phyloP scores from a whole-genome alignment of 2,888 invertebrate species.

The Brachyopa scutellaris region DNA sequence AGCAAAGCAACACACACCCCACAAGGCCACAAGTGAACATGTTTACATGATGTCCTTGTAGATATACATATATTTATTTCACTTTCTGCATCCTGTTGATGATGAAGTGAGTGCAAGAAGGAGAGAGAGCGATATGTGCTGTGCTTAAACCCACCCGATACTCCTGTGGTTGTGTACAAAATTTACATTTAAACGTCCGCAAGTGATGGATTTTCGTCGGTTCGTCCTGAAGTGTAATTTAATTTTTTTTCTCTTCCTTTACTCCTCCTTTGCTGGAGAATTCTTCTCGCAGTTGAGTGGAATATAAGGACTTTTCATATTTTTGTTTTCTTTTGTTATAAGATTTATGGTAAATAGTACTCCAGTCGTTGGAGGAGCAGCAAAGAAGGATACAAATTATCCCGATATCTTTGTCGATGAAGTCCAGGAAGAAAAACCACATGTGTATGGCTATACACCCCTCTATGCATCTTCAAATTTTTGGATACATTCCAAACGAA shows the following conservation, averaged over 20 bases:
- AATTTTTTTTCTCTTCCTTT: not conserved
- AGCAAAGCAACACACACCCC: not conserved
- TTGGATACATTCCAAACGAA: conserved; percentile 66
- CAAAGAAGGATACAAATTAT: conserved; percentile 26
- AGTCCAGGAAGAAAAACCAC: conserved; percentile 9
- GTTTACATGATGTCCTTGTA: conserved; percentile 58
- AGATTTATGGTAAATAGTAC: conserved; percentile 67
- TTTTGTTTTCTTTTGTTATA: conserved; percentile 41
- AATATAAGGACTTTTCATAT: conserved; percentile 51
- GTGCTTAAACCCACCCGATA: too few species aligned
- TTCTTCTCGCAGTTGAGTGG: conserved; percentile 12
- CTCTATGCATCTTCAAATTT: conserved; percentile 26
- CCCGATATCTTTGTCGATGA: conserved; percentile 10
- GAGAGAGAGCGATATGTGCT: too few species aligned
- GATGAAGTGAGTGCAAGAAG: conserved; percentile 27
- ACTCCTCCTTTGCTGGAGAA: not conserved
- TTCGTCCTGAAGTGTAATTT: conserved; percentile 46
- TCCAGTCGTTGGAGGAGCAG: conserved; percentile 19
- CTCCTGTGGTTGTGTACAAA: conserved; percentile 50
- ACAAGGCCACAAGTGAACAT: conserved; percentile 51
- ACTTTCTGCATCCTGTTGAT: conserved; percentile 42
- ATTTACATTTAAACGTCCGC: conserved; percentile 67
- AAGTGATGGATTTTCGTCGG: conserved; percentile 56
- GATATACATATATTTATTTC: conserved; percentile 16
- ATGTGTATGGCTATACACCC: not conserved